Percentiles rank a stretch among this genome's conserved stretches.
phyloP scores from a whole-genome alignment of 2,888 invertebrate genomes.

The Lasiommata megera region DNA sequence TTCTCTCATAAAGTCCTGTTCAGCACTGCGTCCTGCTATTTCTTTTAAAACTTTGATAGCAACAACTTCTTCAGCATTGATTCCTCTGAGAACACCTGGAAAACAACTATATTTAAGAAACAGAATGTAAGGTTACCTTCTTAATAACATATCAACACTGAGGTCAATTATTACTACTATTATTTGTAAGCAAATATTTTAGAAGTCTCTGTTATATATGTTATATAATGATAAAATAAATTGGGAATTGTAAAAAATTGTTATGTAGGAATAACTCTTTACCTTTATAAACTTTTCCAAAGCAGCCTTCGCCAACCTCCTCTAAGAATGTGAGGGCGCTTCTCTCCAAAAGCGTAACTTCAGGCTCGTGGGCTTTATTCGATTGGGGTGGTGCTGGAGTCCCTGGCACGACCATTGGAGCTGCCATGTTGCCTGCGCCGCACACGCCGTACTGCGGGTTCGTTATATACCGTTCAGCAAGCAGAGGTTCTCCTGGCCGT shows the following conservation, averaged over 20 bases:
- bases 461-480: slow-evolving; percentile 87
- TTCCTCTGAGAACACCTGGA: slow-evolving; percentile 59
- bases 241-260: too few species aligned
- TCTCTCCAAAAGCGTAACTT: slow-evolving; percentile 83
- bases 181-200: too few species aligned
- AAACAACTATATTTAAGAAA: not conserved
- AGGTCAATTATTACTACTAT: too few species aligned
- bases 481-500: slow-evolving; percentile 82
- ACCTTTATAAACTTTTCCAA: slow-evolving; percentile 95
- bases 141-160: too few species aligned
- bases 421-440: slow-evolving; percentile 52
- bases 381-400: slow-evolving; percentile 40
- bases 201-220: too few species aligned
- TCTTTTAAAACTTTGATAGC: slow-evolving; percentile 92
- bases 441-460: slow-evolving; percentile 88
- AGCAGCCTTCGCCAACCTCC: slow-evolving; percentile 93
- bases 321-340: slow-evolving; percentile 86
- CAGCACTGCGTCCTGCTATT: slow-evolving; percentile 87
- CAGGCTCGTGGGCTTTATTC: slow-evolving; percentile 55
- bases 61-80: slow-evolving; percentile 73
- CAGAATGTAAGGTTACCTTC: too few species aligned
- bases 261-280: slow-evolving; percentile 27
- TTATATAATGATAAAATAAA: too few species aligned
- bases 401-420: slow-evolving; percentile 35
- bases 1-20: slow-evolving; percentile 90